These are phyloP conservation scores for Serrognathus titanus DNA, from an alignment of 2,888 invertebrate genomes.

Conservation along the genomic window DNA sequence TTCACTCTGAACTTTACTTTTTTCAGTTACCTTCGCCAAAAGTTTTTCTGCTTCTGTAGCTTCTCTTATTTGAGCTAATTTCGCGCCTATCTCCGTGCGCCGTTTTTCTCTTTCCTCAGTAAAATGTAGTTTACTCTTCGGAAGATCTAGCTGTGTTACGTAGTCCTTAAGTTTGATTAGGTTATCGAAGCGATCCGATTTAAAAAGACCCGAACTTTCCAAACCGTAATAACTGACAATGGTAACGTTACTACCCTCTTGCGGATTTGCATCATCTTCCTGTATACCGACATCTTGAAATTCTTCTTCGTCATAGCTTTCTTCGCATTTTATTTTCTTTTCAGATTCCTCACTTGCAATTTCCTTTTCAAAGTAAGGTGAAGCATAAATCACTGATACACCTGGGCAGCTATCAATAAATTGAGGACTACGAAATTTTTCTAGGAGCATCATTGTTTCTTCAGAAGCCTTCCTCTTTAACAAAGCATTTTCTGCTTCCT, in stretches of 20 bases:
- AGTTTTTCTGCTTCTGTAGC: background rate
- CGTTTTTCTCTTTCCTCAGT: background rate
- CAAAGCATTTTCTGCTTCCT: constrained; percentile 15
- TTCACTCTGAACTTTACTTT: background rate
- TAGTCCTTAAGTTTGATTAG: background rate
- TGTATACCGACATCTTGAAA: no score
- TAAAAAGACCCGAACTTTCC: no score
- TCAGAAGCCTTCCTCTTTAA: constrained; percentile 6
- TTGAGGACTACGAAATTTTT: constrained; percentile 20
- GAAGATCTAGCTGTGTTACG: background rate
- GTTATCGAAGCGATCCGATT: background rate
- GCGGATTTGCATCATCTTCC: no score
- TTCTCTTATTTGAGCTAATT: background rate
- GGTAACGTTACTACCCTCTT: no score
- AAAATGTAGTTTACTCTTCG: background rate
- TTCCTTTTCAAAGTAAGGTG: background rate
- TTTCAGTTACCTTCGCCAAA: background rate
- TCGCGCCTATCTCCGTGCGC: background rate
- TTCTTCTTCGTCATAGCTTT: background rate
- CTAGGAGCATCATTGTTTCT: constrained; percentile 10
- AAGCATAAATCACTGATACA: constrained; percentile 17
- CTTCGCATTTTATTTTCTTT: background rate
- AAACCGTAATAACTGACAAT: no score
- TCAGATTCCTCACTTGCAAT: background rate
- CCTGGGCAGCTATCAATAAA: constrained; percentile 19